Evolutionary conservation across 2,797 vertebrate genomes (phyloP).

Genomic region (Gambusia yucatana): DNA sequence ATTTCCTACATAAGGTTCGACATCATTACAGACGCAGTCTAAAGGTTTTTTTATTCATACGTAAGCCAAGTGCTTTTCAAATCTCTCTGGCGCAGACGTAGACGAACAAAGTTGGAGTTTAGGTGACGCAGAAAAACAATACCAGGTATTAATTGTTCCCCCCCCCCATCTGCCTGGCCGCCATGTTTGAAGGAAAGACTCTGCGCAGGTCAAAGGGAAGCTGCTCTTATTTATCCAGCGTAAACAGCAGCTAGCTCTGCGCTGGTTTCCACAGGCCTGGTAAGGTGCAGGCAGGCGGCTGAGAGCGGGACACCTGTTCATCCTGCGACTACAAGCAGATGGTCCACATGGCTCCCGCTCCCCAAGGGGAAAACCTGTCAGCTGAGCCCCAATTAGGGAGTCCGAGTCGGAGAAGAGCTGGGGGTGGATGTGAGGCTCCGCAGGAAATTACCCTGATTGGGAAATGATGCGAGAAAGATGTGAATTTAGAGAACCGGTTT

Average conservation of each 20-base stretch:
- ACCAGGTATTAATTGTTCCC: constrained; percentile 17
- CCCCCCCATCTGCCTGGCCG: constrained; percentile 40
- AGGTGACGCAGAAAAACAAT: constrained; percentile 8
- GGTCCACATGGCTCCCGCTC: constrained; percentile 64
- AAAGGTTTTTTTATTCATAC: neutral
- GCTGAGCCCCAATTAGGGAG: constrained; percentile 77
- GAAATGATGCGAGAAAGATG: constrained; percentile 27
- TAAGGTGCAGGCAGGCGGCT: constrained; percentile 39
- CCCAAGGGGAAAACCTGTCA: constrained; percentile 70
- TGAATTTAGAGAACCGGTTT: neutral
- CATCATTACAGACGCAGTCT: neutral
- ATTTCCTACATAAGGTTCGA: neutral
- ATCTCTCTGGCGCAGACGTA: neutral
- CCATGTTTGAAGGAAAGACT: constrained; percentile 26
- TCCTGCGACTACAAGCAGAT: constrained; percentile 69
- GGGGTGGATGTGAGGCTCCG: neutral
- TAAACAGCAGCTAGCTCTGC: constrained; percentile 27
- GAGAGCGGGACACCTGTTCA: constrained; percentile 74
- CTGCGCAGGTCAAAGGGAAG: constrained; percentile 33
- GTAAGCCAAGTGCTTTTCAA: neutral
- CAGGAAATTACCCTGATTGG: constrained; percentile 17
- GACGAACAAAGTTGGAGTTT: neutral
- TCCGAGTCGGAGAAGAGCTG: constrained; percentile 49
- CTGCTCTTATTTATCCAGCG: constrained; percentile 23
- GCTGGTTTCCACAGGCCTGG: constrained; percentile 5